Conservation (phyloP, 2,888 invertebrate genomes). For the Erpobdella octoculata region DNA sequence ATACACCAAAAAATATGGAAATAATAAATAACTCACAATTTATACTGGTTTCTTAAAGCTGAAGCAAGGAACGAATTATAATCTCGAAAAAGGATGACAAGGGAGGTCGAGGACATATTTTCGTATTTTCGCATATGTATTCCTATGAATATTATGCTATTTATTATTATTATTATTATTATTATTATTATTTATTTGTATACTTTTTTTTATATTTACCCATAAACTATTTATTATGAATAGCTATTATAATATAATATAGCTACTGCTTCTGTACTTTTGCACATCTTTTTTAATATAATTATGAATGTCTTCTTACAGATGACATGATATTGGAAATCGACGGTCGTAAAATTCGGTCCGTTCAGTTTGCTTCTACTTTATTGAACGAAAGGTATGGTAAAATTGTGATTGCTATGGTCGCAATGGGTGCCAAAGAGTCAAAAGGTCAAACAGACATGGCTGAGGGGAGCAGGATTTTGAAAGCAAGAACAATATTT, state of each 20-base stretch:
- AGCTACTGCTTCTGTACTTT: background rate
- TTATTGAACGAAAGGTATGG: constrained; percentile 40
- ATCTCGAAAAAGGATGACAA: too few species aligned
- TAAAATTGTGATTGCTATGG: constrained; percentile 41
- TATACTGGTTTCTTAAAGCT: too few species aligned
- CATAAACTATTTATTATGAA: background rate
- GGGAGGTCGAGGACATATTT: too few species aligned
- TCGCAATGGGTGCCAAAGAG: constrained; percentile 41
- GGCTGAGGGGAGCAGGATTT: constrained; percentile 33
- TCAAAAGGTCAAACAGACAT: background rate
- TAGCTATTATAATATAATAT: background rate
- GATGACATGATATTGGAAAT: constrained; percentile 48
- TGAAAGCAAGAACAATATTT: constrained; percentile 37
- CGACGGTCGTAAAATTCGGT: constrained; percentile 41
- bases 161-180: too few species aligned
- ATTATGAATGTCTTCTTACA: constrained; percentile 26
- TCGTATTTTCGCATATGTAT: too few species aligned
- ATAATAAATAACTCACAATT: too few species aligned
- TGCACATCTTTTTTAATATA: background rate
- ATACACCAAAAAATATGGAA: too few species aligned
- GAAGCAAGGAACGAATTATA: too few species aligned
- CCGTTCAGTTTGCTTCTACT: constrained; percentile 39
- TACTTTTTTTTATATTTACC: background rate
- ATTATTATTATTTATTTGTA: too few species aligned
- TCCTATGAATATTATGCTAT: too few species aligned